Conservation (phyloP, 2,113 vertebrate species). For the Pycnonotus jocosus region DNA sequence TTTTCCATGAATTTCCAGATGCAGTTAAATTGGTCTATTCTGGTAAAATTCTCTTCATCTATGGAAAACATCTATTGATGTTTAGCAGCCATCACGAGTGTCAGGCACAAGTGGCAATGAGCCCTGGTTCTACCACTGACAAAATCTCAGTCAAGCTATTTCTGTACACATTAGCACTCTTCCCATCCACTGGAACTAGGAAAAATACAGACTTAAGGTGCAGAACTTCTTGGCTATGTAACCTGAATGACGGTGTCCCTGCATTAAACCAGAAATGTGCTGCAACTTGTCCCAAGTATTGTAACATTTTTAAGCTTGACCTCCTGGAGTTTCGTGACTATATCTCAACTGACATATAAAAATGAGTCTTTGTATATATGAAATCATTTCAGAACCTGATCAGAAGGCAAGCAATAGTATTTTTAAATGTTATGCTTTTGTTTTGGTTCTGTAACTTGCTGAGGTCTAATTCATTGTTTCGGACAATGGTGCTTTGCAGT, state of each 20-base stretch:
- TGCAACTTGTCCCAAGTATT: background rate
- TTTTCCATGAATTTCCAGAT: background rate
- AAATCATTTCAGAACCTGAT: background rate
- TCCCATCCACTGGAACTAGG: background rate
- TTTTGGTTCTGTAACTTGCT: background rate
- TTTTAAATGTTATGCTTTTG: background rate
- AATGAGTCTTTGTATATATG: background rate
- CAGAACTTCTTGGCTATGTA: background rate
- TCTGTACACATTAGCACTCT: background rate
- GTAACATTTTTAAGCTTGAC: background rate
- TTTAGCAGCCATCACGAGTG: background rate
- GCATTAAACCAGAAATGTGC: background rate
- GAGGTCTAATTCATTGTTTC: background rate
- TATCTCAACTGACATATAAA: background rate
- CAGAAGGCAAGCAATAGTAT: background rate
- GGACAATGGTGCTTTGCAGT: background rate
- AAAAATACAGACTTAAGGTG: background rate
- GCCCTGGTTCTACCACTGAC: background rate
- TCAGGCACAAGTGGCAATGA: background rate
- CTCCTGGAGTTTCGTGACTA: accelerated
- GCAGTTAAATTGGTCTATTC: background rate
- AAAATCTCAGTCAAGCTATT: background rate
- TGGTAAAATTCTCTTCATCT: background rate
- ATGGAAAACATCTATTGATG: background rate
- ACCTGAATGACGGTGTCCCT: background rate